Base-by-base conservation (phyloP, 2,113 vertebrate species). In the Meriones unguiculatus region DNA sequence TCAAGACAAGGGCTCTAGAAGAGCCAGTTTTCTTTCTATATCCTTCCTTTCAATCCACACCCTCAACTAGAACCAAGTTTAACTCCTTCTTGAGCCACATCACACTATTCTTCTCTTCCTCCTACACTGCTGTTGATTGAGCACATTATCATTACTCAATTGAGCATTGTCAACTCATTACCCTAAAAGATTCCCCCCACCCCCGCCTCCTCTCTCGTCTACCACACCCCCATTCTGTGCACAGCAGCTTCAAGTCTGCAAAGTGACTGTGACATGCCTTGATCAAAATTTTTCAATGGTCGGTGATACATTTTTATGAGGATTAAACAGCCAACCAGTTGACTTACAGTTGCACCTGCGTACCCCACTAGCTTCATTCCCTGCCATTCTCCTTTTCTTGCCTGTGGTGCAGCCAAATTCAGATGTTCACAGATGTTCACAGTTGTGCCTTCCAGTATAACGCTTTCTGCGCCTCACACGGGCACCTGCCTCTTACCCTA, bases 201-300 rank as follows among this genome's bases (percentile, higher is more conserved):
- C 3, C 0, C 0, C 17, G 6, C 28, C 28, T 81, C 6, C 54
- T 28, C 18, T 52, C 28, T 72, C 2, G 52, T 1, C 0, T 41
- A 32, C 24, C 12, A 64, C 38, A 24, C 13, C 28, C 62, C 41
- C 20, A 12, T 94, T 73, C 41, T 91, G 22, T 13, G 38, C 11
- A 32, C 9, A 41, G 69, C 7, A 14, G 13, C 14, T 65, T 65
- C 6, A 18, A 57, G 57, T 7, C 64, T 93, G 17, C 14, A 32
- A 77, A 17, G 15, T 38, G 30, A 57, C n/a, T 28, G 38, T 78
- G 65, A 81, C 59, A 41, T 25, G 1, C 41, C 10, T 54, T 84
- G 28, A 59, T 95, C 57, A 89, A 38, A 87, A 87, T 28, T 70
- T 7, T 94, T 86, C 38, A 62, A 1, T 77, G 38, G 41, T 73